Base-by-base conservation (phyloP, 1,140 invertebrate genomes). In the Lucilia cuprina region DNA sequence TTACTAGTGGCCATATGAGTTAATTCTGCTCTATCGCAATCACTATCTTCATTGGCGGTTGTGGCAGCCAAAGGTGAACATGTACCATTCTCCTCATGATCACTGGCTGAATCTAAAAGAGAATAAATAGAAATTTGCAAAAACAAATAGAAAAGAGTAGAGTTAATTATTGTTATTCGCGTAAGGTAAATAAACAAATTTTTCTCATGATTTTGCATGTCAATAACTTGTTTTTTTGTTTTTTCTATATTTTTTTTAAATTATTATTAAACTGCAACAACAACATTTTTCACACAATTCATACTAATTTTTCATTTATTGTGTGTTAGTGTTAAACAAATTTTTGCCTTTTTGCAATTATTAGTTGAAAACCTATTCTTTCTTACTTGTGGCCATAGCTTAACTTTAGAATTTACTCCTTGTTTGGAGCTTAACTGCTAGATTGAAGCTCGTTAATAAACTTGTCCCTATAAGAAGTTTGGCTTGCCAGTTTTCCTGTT, bases 11-110 rank as follows among this genome's bases (percentile, higher is more conserved):
- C 19, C 19, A 25, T 70, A 21, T 19, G 19, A 25, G 65, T 70
- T 70, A 70, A 70, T 84, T 70, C 77, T 74, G 77, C 7, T 60
- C 83, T 41, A 82, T 84, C 83, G 19, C 75, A 82, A 83, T 86
- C 85, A 41, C 55, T 85, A 10, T 85, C 88, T 82, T 87, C 88
- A 84, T 86, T 89, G 8, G 87, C 86, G 75, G 87, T 86, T 25
- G 87, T 86, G 30, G 88, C 86, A 19, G 88, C 87, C 77, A 89
- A 83, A 25, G 88, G 88, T 82, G 88, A 88, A 87, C 88, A 89
- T 55, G 83, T 78, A 75, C 49, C 34, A 25, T 35, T 50, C 35
- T 47, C 70, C 13, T 70, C 55, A 60, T 70, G 78, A 65, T 84
- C 82, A 78, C 25, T 77, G 14, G 60, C 10, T 8, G 82, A 65